Base-by-base conservation (phyloP, 1,140 invertebrate species). In the Heliconius melpomene region DNA sequence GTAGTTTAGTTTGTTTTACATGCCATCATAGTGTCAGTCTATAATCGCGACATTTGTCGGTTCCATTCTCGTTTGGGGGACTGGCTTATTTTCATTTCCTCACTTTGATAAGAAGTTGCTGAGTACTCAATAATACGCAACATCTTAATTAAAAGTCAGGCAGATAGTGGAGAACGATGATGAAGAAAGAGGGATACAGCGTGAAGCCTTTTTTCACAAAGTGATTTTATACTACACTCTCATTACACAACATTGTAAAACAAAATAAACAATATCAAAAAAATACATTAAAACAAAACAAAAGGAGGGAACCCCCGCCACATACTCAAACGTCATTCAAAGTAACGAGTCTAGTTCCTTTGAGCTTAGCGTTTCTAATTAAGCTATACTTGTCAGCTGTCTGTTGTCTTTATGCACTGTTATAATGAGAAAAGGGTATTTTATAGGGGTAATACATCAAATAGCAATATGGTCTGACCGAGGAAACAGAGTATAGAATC, bases 291-390 rank as follows among this genome's bases (percentile, higher is more conserved):
- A 29, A 70, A 77, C 36, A 46, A 70, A 74, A 66, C 20, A 60
- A 74, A 40, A 66, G n/a, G 20, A 72, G 72, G 76, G 66, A 72
- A 40, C 50, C 40, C 75, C 29, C 32, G 7, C 78, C 78, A 75
- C 78, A 79, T 74, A 74, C 29, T 74, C 38, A 40, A 29, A 20
- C 18, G 73, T 52, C 50, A 74, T 74, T 74, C 73, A 29, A 18
- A 26, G 46, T 74, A 74, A 74, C 46, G 73, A 75, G 36, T 40
- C 60, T 38, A 75, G 78, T 52, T 66, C 74, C 73, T 74, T 54
- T 79, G 78, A 79, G 73, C 78, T 60, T 74, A 66, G 36, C 60
- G 60, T 26, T 66, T 66, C 60, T 66, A 66, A 66, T 66, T 66
- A 66, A 66, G 60, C 60, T 66, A 66, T 66, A 29, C 60, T 66